Evolutionary conservation across 2,888 invertebrate genomes (phyloP).

Genomic region (Harmothoe impar): DNA sequence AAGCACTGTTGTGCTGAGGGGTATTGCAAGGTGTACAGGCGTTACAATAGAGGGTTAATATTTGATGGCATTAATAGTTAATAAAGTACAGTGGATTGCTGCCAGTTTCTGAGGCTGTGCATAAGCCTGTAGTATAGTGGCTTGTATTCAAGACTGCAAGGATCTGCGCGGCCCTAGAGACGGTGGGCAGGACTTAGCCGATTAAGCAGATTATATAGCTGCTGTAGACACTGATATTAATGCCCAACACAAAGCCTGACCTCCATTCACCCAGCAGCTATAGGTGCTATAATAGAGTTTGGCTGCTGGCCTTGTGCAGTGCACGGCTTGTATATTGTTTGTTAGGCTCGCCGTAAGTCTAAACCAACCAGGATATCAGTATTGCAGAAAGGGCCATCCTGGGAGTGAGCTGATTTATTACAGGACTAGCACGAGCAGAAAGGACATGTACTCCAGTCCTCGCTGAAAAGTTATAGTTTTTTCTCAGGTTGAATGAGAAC

Average conservation of each 20-base stretch:
- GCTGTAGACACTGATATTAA: conserved; percentile 11
- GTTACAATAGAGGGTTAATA: background rate
- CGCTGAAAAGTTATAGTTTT: too few relatives aligned
- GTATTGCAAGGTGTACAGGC: too few relatives aligned
- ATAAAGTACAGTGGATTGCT: conserved; percentile 1
- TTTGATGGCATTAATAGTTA: conserved; percentile 21
- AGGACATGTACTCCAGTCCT: too few relatives aligned
- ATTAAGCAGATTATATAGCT: background rate
- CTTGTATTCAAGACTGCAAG: background rate
- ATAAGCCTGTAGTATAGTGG: background rate
- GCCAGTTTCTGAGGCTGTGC: background rate
- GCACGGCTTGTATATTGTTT: conserved; percentile 3
- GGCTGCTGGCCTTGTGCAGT: background rate
- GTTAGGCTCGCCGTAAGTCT: background rate
- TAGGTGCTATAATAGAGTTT: background rate
- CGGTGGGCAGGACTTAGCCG: background rate
- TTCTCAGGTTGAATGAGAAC: too few relatives aligned
- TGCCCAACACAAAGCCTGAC: background rate
- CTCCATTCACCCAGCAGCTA: background rate
- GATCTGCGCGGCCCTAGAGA: conserved; percentile 23
- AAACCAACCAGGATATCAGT: background rate
- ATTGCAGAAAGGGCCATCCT: background rate
- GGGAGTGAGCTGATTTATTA: too few relatives aligned
- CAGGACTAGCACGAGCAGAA: too few relatives aligned
- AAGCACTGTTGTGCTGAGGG: too few relatives aligned